A percentile compares a stretch with the other conserved stretches of the same genome.
Evolutionary conservation across 2,888 invertebrate genomes (phyloP).

Genomic region (Tinea pellionella): DNA sequence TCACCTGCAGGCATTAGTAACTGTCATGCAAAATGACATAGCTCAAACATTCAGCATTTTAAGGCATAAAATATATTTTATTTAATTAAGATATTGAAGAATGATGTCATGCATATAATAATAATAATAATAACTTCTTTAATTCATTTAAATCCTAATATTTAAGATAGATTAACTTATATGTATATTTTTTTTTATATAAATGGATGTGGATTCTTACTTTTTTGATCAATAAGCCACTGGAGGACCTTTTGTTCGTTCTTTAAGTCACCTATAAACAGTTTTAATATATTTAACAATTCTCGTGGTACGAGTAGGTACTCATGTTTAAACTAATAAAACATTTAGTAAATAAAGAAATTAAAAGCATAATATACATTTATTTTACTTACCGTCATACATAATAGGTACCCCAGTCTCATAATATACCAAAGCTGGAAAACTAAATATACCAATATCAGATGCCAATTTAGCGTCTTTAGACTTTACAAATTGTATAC

Average conservation of each 20-base stretch:
- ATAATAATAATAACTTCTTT: neutral
- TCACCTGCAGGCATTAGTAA: slow-evolving; percentile 73
- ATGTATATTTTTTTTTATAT: slow-evolving; percentile 18
- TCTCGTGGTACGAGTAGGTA: neutral
- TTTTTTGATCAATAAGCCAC: slow-evolving; percentile 96
- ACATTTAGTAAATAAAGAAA: neutral
- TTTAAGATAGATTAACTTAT: slow-evolving; percentile 24
- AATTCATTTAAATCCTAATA: slow-evolving; percentile 15
- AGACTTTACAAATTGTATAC: slow-evolving; percentile 93
- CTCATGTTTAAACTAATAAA: neutral
- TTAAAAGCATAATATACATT: neutral
- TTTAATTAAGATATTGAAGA: slow-evolving; percentile 36
- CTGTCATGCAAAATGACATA: slow-evolving; percentile 71
- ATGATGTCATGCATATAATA: slow-evolving; percentile 66
- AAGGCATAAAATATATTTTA: slow-evolving; percentile 49
- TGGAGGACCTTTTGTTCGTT: slow-evolving; percentile 95
- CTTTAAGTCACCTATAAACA: slow-evolving; percentile 90
- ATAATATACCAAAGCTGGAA: slow-evolving; percentile 92
- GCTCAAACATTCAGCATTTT: slow-evolving; percentile 66
- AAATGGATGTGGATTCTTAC: slow-evolving; percentile 82
- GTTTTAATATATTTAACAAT: slow-evolving; percentile 27
- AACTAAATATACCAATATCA: slow-evolving; percentile 91
- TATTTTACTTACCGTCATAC: slow-evolving; percentile 85
- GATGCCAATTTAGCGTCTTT: slow-evolving; percentile 90
- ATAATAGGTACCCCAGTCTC: slow-evolving; percentile 94